Evolutionary conservation across 2,797 vertebrate genomes (phyloP).

Genomic region (Siniperca undulata): DNA sequence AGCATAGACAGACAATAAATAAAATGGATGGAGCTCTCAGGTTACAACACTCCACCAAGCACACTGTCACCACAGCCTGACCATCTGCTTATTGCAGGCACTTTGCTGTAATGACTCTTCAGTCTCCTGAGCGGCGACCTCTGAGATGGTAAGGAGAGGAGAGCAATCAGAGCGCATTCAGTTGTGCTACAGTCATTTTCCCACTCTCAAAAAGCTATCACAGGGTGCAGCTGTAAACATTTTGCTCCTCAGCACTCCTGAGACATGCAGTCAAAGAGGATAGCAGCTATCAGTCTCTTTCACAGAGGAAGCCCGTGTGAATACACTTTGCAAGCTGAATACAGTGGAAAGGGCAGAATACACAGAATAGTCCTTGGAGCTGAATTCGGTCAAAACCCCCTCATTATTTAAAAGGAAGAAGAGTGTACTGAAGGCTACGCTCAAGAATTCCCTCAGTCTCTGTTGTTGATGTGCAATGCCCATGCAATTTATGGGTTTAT

Average conservation of each 20-base stretch:
- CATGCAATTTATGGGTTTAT: conserved; percentile 33
- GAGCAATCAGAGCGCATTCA: conserved; percentile 75
- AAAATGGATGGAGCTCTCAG: conserved; percentile 26
- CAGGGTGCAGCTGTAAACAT: conserved; percentile 80
- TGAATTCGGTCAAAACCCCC: conserved; percentile 22
- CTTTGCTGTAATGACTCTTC: conserved; percentile 59
- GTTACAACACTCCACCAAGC: conserved; percentile 21
- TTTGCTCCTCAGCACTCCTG: conserved; percentile 71
- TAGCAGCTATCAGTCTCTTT: conserved; percentile 67
- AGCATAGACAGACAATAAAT: conserved; percentile 23
- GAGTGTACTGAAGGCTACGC: neutral
- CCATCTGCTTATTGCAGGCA: conserved; percentile 67
- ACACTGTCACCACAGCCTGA: conserved; percentile 33
- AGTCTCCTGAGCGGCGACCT: conserved; percentile 62
- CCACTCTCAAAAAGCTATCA: conserved; percentile 75
- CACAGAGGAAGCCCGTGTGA: conserved; percentile 65
- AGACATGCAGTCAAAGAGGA: conserved; percentile 65
- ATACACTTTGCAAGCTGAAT: conserved; percentile 60
- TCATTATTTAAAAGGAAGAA: conserved; percentile 27
- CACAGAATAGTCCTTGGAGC: conserved; percentile 46
- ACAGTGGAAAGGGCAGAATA: conserved; percentile 46
- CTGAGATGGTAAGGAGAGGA: conserved; percentile 58
- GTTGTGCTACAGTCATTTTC: conserved; percentile 67
- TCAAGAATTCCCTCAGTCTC: conserved; percentile 25
- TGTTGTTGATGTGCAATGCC: conserved; percentile 36